phyloP scores from a whole-genome alignment of 2,113 vertebrate genomes.

The Ondatra zibethicus region DNA sequence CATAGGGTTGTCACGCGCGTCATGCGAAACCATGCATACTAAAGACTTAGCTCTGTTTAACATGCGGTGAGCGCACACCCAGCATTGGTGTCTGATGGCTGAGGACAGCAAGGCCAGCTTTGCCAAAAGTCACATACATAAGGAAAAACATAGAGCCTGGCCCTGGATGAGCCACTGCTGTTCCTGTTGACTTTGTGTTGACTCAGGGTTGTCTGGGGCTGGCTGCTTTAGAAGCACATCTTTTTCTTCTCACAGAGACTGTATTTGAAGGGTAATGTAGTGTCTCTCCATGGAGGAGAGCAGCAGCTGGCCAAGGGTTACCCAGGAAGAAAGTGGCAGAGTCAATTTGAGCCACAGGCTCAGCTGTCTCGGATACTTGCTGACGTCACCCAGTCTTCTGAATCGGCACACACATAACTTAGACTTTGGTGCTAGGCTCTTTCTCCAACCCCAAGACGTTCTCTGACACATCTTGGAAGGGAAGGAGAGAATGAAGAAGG shows the following conservation, averaged over 20 bases:
- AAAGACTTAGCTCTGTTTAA: background rate
- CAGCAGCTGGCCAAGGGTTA: background rate
- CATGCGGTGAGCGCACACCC: rapidly evolving
- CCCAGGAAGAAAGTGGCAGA: background rate
- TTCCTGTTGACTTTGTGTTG: background rate
- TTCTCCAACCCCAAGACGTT: background rate
- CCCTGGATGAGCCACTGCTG: rapidly evolving
- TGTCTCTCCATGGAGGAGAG: background rate
- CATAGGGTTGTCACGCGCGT: background rate
- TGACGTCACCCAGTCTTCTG: background rate
- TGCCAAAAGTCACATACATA: background rate
- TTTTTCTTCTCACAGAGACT: background rate
- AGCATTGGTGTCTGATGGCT: background rate
- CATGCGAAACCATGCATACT: background rate
- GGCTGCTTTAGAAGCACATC: background rate
- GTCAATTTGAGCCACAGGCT: background rate
- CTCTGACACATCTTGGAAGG: background rate
- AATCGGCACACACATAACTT: background rate
- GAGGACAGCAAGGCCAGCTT: background rate
- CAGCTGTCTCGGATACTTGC: background rate
- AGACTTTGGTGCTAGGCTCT: background rate
- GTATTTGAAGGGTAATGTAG: rapidly evolving
- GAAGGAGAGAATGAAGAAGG: background rate
- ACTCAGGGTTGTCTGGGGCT: background rate
- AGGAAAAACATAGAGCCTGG: background rate